Evolutionary conservation across 1,140 invertebrate species (phyloP), one percentile per base, ranked within the genome.

Genomic region (Zaprionus inermis): DNA sequence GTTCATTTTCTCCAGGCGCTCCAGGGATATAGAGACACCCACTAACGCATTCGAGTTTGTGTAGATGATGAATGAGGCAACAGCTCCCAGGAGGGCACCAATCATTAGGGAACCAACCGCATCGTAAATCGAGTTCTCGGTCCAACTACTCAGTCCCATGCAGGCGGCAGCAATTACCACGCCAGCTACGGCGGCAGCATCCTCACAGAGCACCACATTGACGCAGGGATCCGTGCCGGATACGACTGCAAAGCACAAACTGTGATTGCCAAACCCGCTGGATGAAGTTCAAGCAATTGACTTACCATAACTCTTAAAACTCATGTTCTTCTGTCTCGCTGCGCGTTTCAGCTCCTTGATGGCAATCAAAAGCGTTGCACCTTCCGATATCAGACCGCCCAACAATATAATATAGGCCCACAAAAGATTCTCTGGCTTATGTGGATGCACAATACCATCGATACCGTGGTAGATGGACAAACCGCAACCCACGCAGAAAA

Each of bases 401-500:
- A 95, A 95, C 28, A 99, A 93, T 54, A 98, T 97, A 80, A 95
- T 96, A 90, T 98, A 97, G 4, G 97, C 98, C 96, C 97, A 92
- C 60, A 94, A 94, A 74, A 97, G 95, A 77, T 97, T 32, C 10
- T 32, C 93, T 0, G 95, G 94, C 78, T 46, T 5, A 5, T 95
- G 94, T 4, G 97, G 97, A 93, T 97, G 93, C 1, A 96, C 65
- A 28, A 99, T 94, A 10, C 98, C 98, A 51, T 95, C 95, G 60
- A 99, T 96, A 56, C 99, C 98, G 92, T 99, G 98, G 91, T 99
- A 99, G 73, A 98, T 94, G 6, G 98, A 99, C 18, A 99, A 93
- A 12, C 98, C 98, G 72, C 98, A 96, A 46, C 99, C 98, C n/a
- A 99, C 96, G 92, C 97, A 99, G 91, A 99, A 99, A 80, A 99